phyloP scores from a whole-genome alignment of 2,888 invertebrate genomes.

The Rhamphomyia laevipes region DNA sequence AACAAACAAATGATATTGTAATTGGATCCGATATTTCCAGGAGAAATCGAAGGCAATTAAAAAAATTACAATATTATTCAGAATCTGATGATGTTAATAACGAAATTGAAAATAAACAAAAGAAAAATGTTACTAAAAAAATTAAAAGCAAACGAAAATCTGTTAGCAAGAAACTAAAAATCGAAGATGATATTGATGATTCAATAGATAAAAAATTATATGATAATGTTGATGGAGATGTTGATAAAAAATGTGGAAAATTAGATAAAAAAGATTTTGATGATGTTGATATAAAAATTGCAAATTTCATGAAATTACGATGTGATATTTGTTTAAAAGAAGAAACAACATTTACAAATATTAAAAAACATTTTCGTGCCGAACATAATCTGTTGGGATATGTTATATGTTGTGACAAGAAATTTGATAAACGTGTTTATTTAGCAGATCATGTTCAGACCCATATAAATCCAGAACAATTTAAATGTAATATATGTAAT shows the following conservation, averaged over 20 bases:
- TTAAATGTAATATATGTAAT: constrained; percentile 27
- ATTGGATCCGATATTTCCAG: too few relatives aligned
- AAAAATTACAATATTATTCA: too few relatives aligned
- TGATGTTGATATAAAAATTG: constrained; percentile 26
- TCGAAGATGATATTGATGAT: not conserved
- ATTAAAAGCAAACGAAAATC: not conserved
- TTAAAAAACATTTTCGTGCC: constrained; percentile 22
- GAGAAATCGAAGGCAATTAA: too few relatives aligned
- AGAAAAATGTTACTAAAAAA: too few relatives aligned
- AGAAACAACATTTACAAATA: constrained; percentile 22
- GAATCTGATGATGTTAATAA: too few relatives aligned
- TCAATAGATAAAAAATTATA: not conserved
- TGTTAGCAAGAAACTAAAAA: not conserved
- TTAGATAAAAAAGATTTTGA: constrained; percentile 1
- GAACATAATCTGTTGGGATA: constrained; percentile 28
- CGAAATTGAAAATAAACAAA: too few relatives aligned
- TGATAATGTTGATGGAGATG: constrained; percentile 23
- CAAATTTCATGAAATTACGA: constrained; percentile 26
- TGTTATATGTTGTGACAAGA: constrained; percentile 29
- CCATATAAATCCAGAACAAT: constrained; percentile 30
- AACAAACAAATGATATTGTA: not conserved
- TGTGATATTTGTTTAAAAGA: constrained; percentile 26
- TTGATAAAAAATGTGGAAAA: not conserved
- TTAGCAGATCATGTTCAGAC: constrained; percentile 31
- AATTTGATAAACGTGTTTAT: constrained; percentile 26